Conservation (phyloP, 2,888 invertebrate genomes). For the Thera obeliscata region DNA sequence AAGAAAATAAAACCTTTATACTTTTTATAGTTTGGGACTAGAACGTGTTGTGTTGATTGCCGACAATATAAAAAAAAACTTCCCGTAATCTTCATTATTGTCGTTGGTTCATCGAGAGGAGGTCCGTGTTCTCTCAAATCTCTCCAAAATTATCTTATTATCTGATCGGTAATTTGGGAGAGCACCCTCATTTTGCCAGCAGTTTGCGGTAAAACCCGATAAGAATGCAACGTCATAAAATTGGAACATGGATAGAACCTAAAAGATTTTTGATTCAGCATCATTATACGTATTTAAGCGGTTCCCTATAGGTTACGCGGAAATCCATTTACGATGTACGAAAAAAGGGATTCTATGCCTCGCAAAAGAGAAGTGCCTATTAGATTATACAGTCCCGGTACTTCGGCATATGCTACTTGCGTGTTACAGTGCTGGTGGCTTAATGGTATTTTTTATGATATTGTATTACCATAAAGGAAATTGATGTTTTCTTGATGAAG, state of each 20-base stretch:
- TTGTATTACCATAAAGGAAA: constrained; percentile 42
- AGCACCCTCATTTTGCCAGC: constrained; percentile 40
- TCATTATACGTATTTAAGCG: constrained; percentile 53
- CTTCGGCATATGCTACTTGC: constrained; percentile 57
- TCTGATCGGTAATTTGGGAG: constrained; percentile 3
- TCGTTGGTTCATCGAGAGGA: background rate
- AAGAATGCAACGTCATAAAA: constrained; percentile 64
- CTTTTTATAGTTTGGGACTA: too few relatives aligned
- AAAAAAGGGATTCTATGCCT: constrained; percentile 61
- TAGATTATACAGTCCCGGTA: constrained; percentile 55
- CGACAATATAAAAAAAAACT: background rate
- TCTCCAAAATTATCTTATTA: constrained; percentile 1
- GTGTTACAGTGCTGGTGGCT: constrained; percentile 56
- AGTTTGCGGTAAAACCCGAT: constrained; percentile 57
- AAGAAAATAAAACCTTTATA: too few relatives aligned
- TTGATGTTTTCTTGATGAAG: constrained; percentile 53
- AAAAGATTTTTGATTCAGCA: constrained; percentile 62
- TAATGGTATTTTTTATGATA: constrained; percentile 62
- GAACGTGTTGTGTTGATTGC: too few relatives aligned
- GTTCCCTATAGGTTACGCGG: constrained; percentile 58
- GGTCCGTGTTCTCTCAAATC: background rate
- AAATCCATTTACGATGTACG: constrained; percentile 66
- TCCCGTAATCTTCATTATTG: background rate
- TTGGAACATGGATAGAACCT: constrained; percentile 51
- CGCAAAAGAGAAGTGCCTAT: constrained; percentile 58